Conservation (phyloP, 1,140 invertebrate species). For the Caenorhabditis elegans region DNA sequence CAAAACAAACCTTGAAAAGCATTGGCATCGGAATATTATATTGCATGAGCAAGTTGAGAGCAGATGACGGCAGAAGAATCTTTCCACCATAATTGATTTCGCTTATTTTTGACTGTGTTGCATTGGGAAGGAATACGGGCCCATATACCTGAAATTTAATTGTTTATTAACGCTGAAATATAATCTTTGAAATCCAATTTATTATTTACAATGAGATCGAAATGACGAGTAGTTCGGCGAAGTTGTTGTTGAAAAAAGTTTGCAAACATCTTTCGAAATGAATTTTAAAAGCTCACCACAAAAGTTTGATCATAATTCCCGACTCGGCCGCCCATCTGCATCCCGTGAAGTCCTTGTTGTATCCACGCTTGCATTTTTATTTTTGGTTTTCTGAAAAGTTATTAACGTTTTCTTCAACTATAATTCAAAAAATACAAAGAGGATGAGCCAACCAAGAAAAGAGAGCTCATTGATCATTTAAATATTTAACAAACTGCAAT, state of each 20-base stretch:
- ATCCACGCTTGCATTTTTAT: constrained; percentile 4
- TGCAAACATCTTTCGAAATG: background rate
- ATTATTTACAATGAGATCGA: background rate
- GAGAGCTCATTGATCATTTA: background rate
- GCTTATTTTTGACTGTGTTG: constrained; percentile 58
- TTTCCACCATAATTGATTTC: constrained; percentile 65
- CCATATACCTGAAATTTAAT: background rate
- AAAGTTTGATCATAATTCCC: constrained; percentile 4
- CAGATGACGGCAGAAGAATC: constrained; percentile 64
- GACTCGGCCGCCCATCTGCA: background rate
- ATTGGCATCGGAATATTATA: constrained; percentile 97
- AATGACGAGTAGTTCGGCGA: background rate
- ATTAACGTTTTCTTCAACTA: too few species aligned
- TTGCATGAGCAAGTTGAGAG: constrained; percentile 67
- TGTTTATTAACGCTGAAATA: too few species aligned
- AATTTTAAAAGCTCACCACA: background rate
- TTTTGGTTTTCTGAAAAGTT: background rate
- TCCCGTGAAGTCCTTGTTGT: background rate
- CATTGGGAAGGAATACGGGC: constrained; percentile 50
- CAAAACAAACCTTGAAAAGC: constrained; percentile 90
- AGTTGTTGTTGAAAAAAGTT: background rate
- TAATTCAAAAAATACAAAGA: too few species aligned
- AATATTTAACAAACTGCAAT: background rate
- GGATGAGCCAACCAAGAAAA: too few species aligned
- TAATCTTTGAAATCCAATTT: background rate